Conservation (phyloP, 2,888 invertebrate genomes). For the Cecidostiba fungosa region DNA sequence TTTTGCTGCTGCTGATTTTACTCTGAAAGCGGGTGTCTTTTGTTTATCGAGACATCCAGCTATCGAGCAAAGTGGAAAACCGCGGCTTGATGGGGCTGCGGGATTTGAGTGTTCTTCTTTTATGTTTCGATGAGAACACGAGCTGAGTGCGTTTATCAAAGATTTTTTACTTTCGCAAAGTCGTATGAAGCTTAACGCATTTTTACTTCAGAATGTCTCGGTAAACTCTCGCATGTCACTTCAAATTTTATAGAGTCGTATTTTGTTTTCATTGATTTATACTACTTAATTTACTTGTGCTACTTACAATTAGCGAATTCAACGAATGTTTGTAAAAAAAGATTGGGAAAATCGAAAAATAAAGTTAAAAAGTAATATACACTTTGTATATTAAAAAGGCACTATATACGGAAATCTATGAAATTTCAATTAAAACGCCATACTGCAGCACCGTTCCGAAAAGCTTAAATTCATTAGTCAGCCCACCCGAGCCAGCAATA, state of each 20-base stretch:
- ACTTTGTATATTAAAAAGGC: background rate
- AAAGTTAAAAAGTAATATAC: background rate
- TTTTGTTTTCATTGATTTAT: background rate
- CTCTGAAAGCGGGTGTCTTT: slow-evolving; percentile 5
- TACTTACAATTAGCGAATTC: too few relatives aligned
- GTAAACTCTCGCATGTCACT: too few relatives aligned
- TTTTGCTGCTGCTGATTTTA: slow-evolving; percentile 42
- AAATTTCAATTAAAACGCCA: background rate
- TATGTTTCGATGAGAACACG: too few relatives aligned
- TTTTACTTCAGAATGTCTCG: too few relatives aligned
- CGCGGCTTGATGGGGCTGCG: background rate
- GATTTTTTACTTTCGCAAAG: background rate
- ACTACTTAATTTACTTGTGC: too few relatives aligned
- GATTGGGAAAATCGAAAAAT: too few relatives aligned
- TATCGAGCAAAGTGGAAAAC: slow-evolving; percentile 35
- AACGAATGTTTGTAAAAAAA: too few relatives aligned
- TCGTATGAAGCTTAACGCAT: too few relatives aligned
- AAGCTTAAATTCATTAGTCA: slow-evolving; percentile 17
- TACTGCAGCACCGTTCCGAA: background rate
- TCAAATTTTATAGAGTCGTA: too few relatives aligned
- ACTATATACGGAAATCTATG: background rate
- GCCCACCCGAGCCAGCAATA: background rate
- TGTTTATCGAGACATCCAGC: slow-evolving; percentile 42
- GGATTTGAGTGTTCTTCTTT: too few relatives aligned
- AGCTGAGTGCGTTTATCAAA: background rate